Conservation (phyloP, 2,797 vertebrate species). For the Intellagama lesueurii region DNA sequence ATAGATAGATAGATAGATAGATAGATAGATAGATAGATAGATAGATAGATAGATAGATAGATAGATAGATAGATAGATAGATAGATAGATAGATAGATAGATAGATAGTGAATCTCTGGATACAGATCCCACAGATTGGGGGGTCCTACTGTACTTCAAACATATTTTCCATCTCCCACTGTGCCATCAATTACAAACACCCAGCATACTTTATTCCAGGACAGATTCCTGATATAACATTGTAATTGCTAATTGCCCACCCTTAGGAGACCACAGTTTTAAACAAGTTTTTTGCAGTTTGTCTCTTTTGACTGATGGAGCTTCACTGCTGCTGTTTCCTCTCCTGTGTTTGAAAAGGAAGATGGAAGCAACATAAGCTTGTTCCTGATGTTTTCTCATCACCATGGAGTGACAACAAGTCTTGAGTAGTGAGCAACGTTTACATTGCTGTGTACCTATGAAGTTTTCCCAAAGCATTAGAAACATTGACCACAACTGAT, state of each 20-base stretch:
- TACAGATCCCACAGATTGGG: too few species aligned
- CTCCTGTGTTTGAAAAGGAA: background rate
- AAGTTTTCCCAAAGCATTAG: background rate
- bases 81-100: too few species aligned
- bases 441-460: background rate
- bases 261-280: background rate
- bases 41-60: too few species aligned
- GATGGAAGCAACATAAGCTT: background rate
- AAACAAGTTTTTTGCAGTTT: background rate
- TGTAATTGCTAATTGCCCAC: too few species aligned
- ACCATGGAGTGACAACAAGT: background rate
- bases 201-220: background rate
- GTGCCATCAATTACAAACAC: background rate
- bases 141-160: background rate
- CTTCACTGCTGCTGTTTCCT: background rate
- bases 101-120: too few species aligned
- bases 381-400: background rate
- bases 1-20: too few species aligned
- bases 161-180: background rate
- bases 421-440: background rate
- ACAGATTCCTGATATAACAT: background rate
- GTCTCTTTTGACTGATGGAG: background rate
- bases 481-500: background rate
- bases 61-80: too few species aligned
- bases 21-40: too few species aligned